Percentiles rank a stretch among this genome's conserved stretches.
Evolutionary conservation across 2,888 invertebrate species (phyloP).

Genomic region (Caenorhabditis sp.): DNA sequence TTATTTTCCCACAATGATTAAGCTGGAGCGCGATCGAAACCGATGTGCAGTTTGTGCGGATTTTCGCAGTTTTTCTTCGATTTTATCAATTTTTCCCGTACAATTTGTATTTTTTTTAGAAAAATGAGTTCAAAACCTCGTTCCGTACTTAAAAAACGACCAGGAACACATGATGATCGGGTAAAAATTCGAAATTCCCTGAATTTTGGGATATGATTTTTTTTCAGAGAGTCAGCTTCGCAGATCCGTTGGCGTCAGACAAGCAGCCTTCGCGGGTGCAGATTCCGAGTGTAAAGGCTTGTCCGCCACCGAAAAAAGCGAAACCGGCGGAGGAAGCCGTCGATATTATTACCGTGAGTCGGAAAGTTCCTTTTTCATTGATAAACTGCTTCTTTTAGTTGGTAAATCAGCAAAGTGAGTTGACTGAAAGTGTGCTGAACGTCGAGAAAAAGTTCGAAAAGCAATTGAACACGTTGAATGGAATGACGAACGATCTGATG

Average conservation of each 20-base stretch:
- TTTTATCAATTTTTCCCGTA: neutral
- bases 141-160: slow-evolving; percentile 38
- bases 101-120: neutral
- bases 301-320: slow-evolving; percentile 8
- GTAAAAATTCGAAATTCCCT: slow-evolving; percentile 9
- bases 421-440: slow-evolving; percentile 10
- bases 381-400: too few species aligned
- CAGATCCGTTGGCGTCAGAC: neutral
- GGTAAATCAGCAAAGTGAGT: slow-evolving; percentile 8
- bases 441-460: slow-evolving; percentile 16
- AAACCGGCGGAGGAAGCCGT: neutral
- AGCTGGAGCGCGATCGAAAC: too few species aligned
- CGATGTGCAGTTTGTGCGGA: too few species aligned
- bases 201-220: too few species aligned
- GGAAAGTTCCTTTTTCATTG: neutral
- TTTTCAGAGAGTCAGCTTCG: slow-evolving; percentile 18
- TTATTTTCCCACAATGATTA: too few species aligned
- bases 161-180: slow-evolving; percentile 29
- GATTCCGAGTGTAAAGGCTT: neutral
- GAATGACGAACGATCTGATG: slow-evolving; percentile 16
- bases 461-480: neutral
- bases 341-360: slow-evolving; percentile 8
- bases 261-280: neutral
- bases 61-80: neutral
- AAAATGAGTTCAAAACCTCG: slow-evolving; percentile 50